These are phyloP conservation scores for Andricus curvator DNA, from an alignment of 2,888 invertebrate species.

Conservation along the genomic window DNA sequence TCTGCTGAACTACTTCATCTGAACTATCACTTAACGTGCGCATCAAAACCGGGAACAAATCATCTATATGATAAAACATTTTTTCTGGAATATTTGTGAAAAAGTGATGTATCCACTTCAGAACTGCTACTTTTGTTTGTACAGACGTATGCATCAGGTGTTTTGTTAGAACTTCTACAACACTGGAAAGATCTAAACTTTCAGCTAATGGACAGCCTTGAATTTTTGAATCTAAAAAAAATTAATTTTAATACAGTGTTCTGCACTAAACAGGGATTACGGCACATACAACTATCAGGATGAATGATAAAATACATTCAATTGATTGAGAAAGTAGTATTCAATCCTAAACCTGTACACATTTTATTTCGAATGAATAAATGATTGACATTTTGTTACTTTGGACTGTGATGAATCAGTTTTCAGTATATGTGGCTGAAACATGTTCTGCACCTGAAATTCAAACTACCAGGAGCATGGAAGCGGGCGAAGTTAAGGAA, in stretches of 20 bases:
- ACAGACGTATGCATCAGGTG: constrained; percentile 92
- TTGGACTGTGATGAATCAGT: too few species aligned
- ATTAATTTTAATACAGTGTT: background rate
- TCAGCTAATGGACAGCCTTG: constrained; percentile 62
- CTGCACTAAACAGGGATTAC: background rate
- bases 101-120: constrained; percentile 97
- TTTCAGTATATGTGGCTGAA: too few species aligned
- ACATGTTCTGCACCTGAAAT: too few species aligned
- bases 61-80: constrained; percentile 87
- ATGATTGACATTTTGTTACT: too few species aligned
- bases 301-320: too few species aligned
- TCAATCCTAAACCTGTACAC: too few species aligned
- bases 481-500: too few species aligned
- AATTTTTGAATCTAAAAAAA: constrained; percentile 47
- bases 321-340: too few species aligned
- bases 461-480: too few species aligned
- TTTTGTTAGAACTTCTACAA: constrained; percentile 90
- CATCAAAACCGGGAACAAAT: constrained; percentile 88
- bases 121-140: constrained; percentile 96
- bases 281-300: too few species aligned
- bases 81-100: constrained; percentile 92
- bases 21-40: constrained; percentile 93
- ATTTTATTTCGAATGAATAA: too few species aligned
- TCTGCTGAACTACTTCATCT: constrained; percentile 97
- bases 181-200: constrained; percentile 86